Evolutionary conservation across 2,888 invertebrate species (phyloP).

Genomic region (Dryadula phaetusa): DNA sequence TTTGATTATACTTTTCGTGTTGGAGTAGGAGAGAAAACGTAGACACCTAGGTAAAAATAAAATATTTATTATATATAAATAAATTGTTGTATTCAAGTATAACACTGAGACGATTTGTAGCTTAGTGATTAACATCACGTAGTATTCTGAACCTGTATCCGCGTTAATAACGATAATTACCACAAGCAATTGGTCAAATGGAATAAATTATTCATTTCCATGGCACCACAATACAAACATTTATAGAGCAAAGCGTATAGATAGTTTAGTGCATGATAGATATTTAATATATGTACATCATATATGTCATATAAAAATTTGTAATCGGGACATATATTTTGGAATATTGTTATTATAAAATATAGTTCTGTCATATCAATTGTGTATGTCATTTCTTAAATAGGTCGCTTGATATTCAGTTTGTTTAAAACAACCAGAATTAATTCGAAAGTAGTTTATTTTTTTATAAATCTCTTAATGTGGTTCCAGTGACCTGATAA

Average conservation of each 20-base stretch:
- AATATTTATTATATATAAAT: not conserved
- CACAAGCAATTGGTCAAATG: constrained; percentile 22
- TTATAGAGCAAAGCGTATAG: constrained; percentile 32
- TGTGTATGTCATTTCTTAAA: no score
- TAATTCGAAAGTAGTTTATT: not conserved
- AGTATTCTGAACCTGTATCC: constrained; percentile 13
- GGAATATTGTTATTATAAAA: no score
- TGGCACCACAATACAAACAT: constrained; percentile 41
- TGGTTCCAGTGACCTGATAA: not conserved
- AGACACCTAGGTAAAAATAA: not conserved
- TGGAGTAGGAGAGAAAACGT: not conserved
- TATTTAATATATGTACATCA: constrained; percentile 33
- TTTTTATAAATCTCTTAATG: not conserved
- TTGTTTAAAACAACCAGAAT: not conserved
- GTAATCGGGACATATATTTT: constrained; percentile 24
- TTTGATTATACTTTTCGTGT: no score
- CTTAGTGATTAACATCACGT: not conserved
- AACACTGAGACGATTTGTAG: not conserved
- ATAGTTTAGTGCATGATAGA: constrained; percentile 27
- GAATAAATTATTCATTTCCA: constrained; percentile 47
- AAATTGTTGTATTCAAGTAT: not conserved
- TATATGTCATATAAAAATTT: constrained; percentile 37
- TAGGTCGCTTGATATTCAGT: no score
- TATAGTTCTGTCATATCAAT: no score
- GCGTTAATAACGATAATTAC: constrained; percentile 23